A percentile compares a stretch with the other conserved stretches of the same genome.
phyloP scores from a whole-genome alignment of 2,797 vertebrate species.

The Scolopax rusticola region DNA sequence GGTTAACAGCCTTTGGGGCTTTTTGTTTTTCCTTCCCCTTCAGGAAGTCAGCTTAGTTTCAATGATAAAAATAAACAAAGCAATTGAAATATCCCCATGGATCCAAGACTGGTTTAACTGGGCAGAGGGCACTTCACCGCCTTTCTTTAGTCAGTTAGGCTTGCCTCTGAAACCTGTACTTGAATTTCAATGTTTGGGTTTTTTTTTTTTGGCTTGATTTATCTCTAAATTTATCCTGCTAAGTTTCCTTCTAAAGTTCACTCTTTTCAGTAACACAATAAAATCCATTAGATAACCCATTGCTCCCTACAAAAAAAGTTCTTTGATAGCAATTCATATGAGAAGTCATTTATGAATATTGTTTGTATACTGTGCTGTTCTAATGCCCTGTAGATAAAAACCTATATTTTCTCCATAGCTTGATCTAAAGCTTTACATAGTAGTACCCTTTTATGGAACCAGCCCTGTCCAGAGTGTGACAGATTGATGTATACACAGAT shows the following conservation, averaged over 20 bases:
- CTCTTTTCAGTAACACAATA: conserved; percentile 4
- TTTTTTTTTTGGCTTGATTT: neutral
- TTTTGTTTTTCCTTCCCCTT: neutral
- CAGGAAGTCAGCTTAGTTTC: conserved; percentile 8
- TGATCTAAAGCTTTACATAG: neutral
- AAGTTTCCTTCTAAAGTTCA: conserved; percentile 14
- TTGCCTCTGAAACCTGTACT: neutral
- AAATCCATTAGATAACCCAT: neutral
- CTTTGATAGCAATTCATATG: neutral
- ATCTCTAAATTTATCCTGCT: neutral
- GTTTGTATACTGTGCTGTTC: neutral
- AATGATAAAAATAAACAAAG: conserved; percentile 43
- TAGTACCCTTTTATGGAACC: neutral
- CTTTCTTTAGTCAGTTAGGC: neutral
- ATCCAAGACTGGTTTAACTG: neutral
- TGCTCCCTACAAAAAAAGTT: neutral
- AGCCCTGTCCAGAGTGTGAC: neutral
- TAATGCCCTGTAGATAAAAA: conserved; percentile 27
- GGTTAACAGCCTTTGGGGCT: conserved; percentile 35
- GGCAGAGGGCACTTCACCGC: neutral
- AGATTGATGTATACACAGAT: neutral
- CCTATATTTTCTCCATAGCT: neutral
- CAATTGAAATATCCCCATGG: neutral
- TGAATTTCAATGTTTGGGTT: conserved; percentile 34
- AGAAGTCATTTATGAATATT: neutral